These are phyloP conservation scores for Phrynocephalus vlangalii DNA, from an alignment of 2,797 vertebrate species.

Conservation along the genomic window DNA sequence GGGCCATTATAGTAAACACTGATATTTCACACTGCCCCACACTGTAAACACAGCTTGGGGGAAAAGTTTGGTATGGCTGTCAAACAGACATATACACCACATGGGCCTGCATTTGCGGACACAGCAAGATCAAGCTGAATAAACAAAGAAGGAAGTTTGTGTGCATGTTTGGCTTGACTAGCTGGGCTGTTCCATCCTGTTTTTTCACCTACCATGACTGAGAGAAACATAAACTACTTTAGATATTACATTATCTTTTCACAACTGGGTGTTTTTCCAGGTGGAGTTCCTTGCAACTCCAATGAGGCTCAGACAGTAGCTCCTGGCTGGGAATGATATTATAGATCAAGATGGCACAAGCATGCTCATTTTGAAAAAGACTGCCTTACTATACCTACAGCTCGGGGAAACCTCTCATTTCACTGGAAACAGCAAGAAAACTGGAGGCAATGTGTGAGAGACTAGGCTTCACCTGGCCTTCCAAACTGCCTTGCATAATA, in stretches of 20 bases:
- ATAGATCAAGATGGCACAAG: no score
- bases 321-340: no score
- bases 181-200: constrained; percentile 62
- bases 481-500: background rate
- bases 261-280: no score
- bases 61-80: constrained; percentile 50
- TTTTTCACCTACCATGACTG: constrained; percentile 54
- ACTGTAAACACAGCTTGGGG: constrained; percentile 79
- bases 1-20: constrained; percentile 64
- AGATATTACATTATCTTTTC: constrained; percentile 12
- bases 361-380: no score
- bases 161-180: constrained; percentile 63
- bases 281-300: no score
- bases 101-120: constrained; percentile 44
- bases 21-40: constrained; percentile 67
- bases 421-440: background rate
- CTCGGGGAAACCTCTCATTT: constrained; percentile 10
- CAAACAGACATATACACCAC: constrained; percentile 55
- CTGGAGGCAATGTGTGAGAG: background rate
- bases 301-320: no score
- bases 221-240: constrained; percentile 55
- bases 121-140: constrained; percentile 68
- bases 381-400: background rate
- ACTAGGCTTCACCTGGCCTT: background rate
- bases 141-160: constrained; percentile 65